Conservation (phyloP, 2,797 vertebrate genomes). For the Cynopterus sphinx region DNA sequence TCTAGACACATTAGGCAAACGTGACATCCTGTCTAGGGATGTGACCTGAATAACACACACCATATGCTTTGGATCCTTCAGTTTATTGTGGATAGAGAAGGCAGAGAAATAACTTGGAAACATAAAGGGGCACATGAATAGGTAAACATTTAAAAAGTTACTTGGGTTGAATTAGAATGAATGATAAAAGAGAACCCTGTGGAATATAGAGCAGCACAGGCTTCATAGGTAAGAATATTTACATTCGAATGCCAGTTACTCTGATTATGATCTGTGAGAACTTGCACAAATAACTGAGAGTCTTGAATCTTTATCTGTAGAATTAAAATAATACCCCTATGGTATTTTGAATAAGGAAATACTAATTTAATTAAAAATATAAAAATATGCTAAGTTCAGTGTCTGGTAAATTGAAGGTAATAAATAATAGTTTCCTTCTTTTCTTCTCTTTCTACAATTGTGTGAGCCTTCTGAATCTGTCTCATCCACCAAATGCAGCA, state of each 20-base stretch:
- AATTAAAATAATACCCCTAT: background rate
- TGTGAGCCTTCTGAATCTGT: background rate
- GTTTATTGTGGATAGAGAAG: background rate
- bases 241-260: background rate
- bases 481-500: background rate
- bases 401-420: background rate
- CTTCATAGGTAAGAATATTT: background rate
- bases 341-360: background rate
- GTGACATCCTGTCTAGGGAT: conserved; percentile 66
- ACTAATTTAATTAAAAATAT: background rate
- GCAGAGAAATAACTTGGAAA: background rate
- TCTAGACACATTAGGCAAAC: conserved; percentile 74
- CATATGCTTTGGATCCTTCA: background rate
- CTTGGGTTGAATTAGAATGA: background rate
- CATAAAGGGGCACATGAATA: background rate
- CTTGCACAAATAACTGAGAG: background rate
- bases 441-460: background rate
- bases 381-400: background rate
- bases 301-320: background rate
- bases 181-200: background rate
- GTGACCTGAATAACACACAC: conserved; percentile 69
- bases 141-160: background rate
- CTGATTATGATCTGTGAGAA: background rate
- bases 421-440: background rate
- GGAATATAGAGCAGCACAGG: background rate